Evolutionary conservation across 2,888 invertebrate genomes (phyloP).

Genomic region (Polylopha cassiicola): DNA sequence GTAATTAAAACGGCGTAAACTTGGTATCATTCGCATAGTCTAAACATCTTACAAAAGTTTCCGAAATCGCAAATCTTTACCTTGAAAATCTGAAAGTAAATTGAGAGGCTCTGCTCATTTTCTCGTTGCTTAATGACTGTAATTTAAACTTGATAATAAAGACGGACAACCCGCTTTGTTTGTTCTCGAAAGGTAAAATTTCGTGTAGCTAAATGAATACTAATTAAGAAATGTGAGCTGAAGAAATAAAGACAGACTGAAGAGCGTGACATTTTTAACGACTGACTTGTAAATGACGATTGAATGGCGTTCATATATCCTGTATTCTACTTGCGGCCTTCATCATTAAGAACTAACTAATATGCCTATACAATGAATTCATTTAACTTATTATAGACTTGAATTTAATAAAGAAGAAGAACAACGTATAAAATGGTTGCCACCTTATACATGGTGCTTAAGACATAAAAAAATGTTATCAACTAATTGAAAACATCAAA

Average conservation of each 20-base stretch:
- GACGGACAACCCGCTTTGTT: constrained; percentile 68
- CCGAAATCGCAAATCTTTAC: constrained; percentile 48
- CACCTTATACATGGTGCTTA: constrained; percentile 14
- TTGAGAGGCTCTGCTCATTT: constrained; percentile 54
- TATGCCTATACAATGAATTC: neutral
- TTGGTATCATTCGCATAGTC: too few relatives aligned
- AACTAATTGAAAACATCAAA: too few relatives aligned
- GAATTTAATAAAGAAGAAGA: constrained; percentile 5
- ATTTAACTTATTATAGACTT: constrained; percentile 5
- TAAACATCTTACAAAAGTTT: constrained; percentile 42
- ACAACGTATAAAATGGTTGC: constrained; percentile 8
- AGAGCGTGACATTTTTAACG: constrained; percentile 44
- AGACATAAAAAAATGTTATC: too few relatives aligned
- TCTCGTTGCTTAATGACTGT: constrained; percentile 66
- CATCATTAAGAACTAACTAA: neutral
- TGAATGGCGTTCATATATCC: too few relatives aligned
- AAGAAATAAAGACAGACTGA: constrained; percentile 48
- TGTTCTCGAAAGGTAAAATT: constrained; percentile 64
- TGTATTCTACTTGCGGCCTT: neutral
- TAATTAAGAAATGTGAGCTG: constrained; percentile 65
- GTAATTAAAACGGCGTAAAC: too few relatives aligned
- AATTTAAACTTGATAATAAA: constrained; percentile 72
- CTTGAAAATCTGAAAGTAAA: constrained; percentile 50
- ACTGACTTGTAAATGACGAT: constrained; percentile 39
- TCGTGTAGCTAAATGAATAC: constrained; percentile 56